Base-by-base conservation (phyloP, 2,888 invertebrate species). In the Mystacides longicornis region DNA sequence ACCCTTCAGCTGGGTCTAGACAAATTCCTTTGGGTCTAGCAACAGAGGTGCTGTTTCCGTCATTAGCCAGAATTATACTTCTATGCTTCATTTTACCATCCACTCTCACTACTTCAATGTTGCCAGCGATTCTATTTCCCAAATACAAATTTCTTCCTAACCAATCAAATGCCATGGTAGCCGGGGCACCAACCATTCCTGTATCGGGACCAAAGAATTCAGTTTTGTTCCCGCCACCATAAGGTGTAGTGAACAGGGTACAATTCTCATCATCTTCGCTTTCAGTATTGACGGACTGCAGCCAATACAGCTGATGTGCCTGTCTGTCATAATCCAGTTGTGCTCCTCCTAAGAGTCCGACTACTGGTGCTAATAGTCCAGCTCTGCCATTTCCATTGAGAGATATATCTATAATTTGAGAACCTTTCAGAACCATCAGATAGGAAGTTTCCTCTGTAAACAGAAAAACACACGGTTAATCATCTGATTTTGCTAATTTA, bases 161-260 rank as follows among this genome's bases (percentile, higher is more conserved):
- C 97, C 98, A 98, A 69, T 99, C 98, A 66, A 96, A 91, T 0
- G 97, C 96, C 42, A 99, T 82, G 0, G 91, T 84, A 31, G 90
- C 89, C 0, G 96, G 92, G 0, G 93, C 87, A 0, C 96, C 94
- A 7, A 94, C 87, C 49, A 95, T 82, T n/a, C 95, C 92, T 1
- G 84, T 81, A 64, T 90, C 89, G 3, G 77, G 70, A n/a, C 87
- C 87, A 4, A 93, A 79, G 69, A 94, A 89, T 64, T 87, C 86
- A 0, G 87, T 86, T 65, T 83, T 83, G 65, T 92, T 91, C 1
- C 93, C 92, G 11, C 93, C 94, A 11, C 86, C 86, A 64, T 92
- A 87, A 1, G 89, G 89, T 65, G 89, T 89, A 22, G 82, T 85
- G 70, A 82, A 93, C 50, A 95, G 82, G 0, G 94, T 94, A 61